Conservation (phyloP, 2,797 vertebrate genomes). For the Gila robusta region DNA sequence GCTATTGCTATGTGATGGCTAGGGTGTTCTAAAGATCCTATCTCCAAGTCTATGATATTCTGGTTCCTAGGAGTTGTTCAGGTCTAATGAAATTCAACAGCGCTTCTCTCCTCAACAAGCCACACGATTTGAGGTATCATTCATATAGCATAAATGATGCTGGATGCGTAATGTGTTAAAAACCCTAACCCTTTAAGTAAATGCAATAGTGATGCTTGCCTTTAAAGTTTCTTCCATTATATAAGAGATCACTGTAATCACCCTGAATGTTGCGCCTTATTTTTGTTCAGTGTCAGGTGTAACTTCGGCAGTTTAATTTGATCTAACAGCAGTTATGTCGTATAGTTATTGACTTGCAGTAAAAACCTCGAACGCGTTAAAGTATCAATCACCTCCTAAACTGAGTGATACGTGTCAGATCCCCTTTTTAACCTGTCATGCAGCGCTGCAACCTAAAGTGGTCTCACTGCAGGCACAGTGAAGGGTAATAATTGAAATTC, state of each 20-base stretch:
- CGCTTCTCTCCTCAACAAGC: not conserved
- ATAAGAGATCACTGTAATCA: not conserved
- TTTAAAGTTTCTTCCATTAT: not conserved
- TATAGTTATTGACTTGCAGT: not conserved
- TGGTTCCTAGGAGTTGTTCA: not conserved
- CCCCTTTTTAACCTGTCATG: conserved; percentile 31
- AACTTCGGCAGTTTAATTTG: not conserved
- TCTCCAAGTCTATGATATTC: not conserved
- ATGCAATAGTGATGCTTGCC: not conserved
- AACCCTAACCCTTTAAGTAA: not conserved
- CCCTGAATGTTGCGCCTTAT: not conserved
- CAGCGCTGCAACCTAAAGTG: conserved; percentile 15
- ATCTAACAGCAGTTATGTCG: conserved; percentile 14
- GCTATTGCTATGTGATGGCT: too few species aligned
- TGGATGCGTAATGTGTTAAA: not conserved
- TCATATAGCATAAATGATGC: not conserved
- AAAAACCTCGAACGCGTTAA: not conserved
- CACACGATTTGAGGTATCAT: not conserved
- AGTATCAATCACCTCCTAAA: not conserved
- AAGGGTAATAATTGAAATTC: conserved; percentile 45
- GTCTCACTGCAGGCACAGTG: conserved; percentile 29
- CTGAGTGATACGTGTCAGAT: conserved; percentile 15
- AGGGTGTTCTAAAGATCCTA: not conserved
- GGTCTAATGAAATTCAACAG: not conserved
- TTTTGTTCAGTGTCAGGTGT: conserved; percentile 16